Conservation (phyloP, 2,797 vertebrate species). For the Enteromius fasciolatus region DNA sequence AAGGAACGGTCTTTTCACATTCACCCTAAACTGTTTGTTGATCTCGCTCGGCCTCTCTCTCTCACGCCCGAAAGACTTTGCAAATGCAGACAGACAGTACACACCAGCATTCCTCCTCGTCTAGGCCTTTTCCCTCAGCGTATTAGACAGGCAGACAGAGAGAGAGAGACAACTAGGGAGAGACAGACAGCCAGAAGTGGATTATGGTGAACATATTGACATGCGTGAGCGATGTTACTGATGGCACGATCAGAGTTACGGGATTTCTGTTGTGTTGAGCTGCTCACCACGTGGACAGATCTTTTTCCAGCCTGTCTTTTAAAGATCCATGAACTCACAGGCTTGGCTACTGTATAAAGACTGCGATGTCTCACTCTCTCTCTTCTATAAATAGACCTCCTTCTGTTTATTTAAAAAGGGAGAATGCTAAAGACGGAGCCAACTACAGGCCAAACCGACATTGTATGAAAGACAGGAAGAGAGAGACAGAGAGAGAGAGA, state of each 20-base stretch:
- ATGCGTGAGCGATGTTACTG: slow-evolving; percentile 37
- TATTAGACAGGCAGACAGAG: slow-evolving; percentile 5
- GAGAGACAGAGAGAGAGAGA: slow-evolving; percentile 14
- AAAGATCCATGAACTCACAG: slow-evolving; percentile 17
- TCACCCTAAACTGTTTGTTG: slow-evolving; percentile 22
- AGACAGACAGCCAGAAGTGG: slow-evolving; percentile 25
- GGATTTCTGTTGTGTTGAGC: slow-evolving; percentile 24
- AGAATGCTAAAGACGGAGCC: slow-evolving; percentile 37
- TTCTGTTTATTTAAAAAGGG: slow-evolving; percentile 45
- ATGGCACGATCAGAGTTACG: slow-evolving; percentile 5
- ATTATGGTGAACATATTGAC: slow-evolving; percentile 39
- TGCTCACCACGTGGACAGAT: slow-evolving; percentile 6
- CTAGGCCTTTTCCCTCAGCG: slow-evolving; percentile 5
- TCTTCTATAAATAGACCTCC: slow-evolving; percentile 49
- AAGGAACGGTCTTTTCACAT: slow-evolving; percentile 35
- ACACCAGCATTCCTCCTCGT: slow-evolving; percentile 31
- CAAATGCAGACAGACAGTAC: slow-evolving; percentile 33
- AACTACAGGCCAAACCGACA: slow-evolving; percentile 28
- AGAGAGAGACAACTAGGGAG: slow-evolving; percentile 6
- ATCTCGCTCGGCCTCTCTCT: slow-evolving; percentile 13
- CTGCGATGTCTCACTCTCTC: slow-evolving; percentile 23
- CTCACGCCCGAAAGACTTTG: slow-evolving; percentile 37
- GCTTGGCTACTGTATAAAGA: slow-evolving; percentile 31
- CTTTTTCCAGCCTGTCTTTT: not conserved
- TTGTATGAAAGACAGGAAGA: slow-evolving; percentile 45